A percentile compares a stretch with the other conserved stretches of the same genome.
Conservation (phyloP, 2,113 vertebrate genomes). For the Tetraodon nigroviridis region DNA sequence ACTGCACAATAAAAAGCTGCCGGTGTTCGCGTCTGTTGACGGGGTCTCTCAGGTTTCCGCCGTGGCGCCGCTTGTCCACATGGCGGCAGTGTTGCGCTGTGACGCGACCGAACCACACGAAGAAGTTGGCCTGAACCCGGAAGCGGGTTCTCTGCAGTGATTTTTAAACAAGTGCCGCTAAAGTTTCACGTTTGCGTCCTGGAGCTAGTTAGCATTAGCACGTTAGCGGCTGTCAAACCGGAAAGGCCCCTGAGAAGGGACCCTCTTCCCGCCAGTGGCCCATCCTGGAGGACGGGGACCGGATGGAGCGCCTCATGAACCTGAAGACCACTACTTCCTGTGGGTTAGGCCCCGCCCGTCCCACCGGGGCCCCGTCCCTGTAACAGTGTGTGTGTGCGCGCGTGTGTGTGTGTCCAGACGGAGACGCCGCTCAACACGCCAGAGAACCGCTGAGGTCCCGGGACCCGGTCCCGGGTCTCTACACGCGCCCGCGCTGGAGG, state of each 20-base stretch:
- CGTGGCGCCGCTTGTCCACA: neutral
- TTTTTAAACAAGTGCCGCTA: neutral
- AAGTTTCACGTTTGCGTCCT: neutral
- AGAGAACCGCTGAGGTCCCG: slow-evolving; percentile 94
- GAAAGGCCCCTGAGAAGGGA: no score
- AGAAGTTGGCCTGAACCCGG: slow-evolving; percentile 49
- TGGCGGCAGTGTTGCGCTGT: neutral
- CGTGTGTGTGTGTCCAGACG: slow-evolving; percentile 72
- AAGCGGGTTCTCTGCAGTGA: slow-evolving; percentile 46
- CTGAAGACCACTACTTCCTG: slow-evolving; percentile 98
- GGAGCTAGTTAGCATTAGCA: slow-evolving; percentile 44
- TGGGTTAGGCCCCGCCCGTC: slow-evolving; percentile 77
- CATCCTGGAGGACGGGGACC: slow-evolving; percentile 98
- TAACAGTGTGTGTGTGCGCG: neutral
- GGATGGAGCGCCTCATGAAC: slow-evolving; percentile 99
- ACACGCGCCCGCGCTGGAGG: slow-evolving; percentile 57
- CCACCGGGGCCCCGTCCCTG: neutral
- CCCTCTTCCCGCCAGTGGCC: slow-evolving; percentile 83
- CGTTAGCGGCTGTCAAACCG: no score
- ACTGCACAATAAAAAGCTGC: neutral
- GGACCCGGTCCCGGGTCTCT: slow-evolving; percentile 98
- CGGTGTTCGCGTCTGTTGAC: neutral
- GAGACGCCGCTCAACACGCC: slow-evolving; percentile 97
- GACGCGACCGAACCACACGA: slow-evolving; percentile 36
- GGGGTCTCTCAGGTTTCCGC: neutral